These are phyloP conservation scores for Pholis gunnellus DNA, from an alignment of 2,113 vertebrate species.

Conservation along the genomic window DNA sequence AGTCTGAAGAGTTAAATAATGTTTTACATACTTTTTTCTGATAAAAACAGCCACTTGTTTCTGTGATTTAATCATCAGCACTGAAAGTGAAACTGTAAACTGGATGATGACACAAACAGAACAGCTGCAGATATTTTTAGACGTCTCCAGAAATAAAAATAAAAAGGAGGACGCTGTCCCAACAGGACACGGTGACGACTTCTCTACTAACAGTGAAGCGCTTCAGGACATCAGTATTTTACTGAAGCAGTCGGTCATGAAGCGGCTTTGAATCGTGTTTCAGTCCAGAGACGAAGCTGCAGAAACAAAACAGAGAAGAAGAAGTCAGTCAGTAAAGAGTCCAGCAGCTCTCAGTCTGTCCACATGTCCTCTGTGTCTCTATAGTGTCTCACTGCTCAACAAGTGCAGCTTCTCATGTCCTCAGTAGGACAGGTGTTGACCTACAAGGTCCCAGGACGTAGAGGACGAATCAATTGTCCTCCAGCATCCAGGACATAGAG, in stretches of 20 bases:
- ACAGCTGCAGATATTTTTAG: not conserved
- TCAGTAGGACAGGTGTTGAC: not conserved
- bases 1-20: not conserved
- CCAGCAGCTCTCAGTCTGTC: not conserved
- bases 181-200: not conserved
- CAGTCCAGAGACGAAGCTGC: not conserved
- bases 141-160: not conserved
- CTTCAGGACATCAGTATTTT: not conserved
- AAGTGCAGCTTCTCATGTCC: not conserved
- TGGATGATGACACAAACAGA: not conserved
- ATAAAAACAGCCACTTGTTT: not conserved
- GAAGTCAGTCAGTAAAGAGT: not conserved
- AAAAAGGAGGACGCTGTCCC: not conserved
- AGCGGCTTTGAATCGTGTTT: not conserved
- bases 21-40: not conserved
- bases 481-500: not conserved
- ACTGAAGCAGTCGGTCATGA: not conserved
- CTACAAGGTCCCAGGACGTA: not conserved
- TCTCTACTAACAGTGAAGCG: not conserved
- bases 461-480: not conserved
- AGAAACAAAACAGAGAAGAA: not conserved
- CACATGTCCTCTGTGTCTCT: not conserved
- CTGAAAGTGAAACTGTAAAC: not conserved
- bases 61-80: not conserved
- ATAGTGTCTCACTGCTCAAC: not conserved